Evolutionary conservation across 2,797 vertebrate species (phyloP).

Genomic region (Sebastes matsubarae): DNA sequence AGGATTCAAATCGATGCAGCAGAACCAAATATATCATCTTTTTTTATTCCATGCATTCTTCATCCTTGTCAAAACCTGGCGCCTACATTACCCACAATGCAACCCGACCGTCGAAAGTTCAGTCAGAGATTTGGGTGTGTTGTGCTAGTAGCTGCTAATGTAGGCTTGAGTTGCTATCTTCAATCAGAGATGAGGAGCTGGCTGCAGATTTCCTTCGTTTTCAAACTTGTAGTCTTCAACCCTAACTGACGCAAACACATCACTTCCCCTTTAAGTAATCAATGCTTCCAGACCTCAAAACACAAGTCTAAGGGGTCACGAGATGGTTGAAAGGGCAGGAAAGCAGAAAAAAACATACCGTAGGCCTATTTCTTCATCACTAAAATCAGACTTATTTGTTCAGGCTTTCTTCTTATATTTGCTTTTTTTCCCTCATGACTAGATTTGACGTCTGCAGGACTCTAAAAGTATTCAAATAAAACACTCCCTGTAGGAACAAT

Average conservation of each 20-base stretch:
- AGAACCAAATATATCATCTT: not conserved
- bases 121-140: not conserved
- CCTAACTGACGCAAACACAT: not conserved
- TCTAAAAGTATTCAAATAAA: not conserved
- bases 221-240: not conserved
- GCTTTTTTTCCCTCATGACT: too few relatives aligned
- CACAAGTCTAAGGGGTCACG: not conserved
- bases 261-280: not conserved
- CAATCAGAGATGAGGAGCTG: not conserved
- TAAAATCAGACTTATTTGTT: not conserved
- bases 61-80: not conserved
- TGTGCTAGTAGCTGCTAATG: not conserved
- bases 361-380: not conserved
- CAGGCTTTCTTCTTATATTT: not conserved
- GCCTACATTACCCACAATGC: not conserved
- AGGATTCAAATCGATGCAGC: not conserved
- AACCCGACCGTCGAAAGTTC: rapidly evolving
- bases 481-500: not conserved
- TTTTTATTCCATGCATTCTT: not conserved
- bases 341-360: not conserved
- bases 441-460: not conserved
- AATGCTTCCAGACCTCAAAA: rapidly evolving
- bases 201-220: not conserved
- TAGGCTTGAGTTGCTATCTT: rapidly evolving
- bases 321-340: not conserved